A percentile compares a stretch with the other conserved stretches of the same genome.
These are phyloP conservation scores for Acridotheres tristis DNA, from an alignment of 2,797 vertebrate species.

Conservation along the genomic window DNA sequence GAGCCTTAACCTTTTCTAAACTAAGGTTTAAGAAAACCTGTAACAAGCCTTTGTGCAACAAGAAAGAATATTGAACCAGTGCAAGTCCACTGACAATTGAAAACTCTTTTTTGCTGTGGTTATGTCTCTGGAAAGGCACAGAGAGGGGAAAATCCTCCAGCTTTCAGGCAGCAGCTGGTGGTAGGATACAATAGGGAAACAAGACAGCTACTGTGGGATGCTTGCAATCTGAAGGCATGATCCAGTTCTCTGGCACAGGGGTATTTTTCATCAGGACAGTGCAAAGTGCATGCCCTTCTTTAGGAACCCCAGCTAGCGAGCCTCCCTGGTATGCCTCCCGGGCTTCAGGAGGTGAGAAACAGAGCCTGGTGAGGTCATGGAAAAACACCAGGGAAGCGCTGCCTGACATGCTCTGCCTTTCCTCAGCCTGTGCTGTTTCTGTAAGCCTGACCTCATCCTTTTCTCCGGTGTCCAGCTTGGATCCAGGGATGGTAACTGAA, in stretches of 20 bases:
- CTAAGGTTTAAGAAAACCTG: background rate
- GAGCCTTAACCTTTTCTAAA: background rate
- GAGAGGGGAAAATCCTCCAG: background rate
- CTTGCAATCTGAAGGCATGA: background rate
- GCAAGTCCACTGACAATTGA: background rate
- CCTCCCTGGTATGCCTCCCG: background rate
- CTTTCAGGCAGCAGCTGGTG: background rate
- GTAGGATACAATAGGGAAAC: background rate
- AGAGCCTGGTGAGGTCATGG: background rate
- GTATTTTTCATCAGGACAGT: background rate
- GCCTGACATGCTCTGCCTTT: background rate
- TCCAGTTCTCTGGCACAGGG: background rate
- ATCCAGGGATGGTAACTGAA: slow-evolving; percentile 11
- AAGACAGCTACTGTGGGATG: background rate
- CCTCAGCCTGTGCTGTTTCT: slow-evolving; percentile 31
- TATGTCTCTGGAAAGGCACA: background rate
- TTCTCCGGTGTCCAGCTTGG: background rate
- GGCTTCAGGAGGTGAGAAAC: slow-evolving; percentile 8
- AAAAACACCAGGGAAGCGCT: background rate
- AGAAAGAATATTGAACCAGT: background rate
- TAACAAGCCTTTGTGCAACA: background rate
- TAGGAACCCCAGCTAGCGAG: background rate
- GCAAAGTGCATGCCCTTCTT: background rate
- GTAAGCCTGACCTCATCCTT: slow-evolving; percentile 34
- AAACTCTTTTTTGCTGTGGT: background rate